A percentile compares a stretch with the other conserved stretches of the same genome.
Conservation (phyloP, 2,113 vertebrate genomes). For the Burhinus oedicnemus region DNA sequence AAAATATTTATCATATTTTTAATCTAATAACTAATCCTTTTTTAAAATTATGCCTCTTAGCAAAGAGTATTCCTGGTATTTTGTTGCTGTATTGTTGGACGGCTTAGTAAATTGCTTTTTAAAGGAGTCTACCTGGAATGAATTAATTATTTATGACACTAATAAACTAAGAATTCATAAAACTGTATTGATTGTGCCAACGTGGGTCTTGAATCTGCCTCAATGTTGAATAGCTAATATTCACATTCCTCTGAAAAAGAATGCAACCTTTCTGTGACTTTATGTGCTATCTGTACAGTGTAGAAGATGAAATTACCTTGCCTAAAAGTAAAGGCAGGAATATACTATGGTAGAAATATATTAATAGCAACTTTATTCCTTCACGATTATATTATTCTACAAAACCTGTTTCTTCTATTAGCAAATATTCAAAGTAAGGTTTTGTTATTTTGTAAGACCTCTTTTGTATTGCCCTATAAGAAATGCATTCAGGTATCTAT, state of each 20-base stretch:
- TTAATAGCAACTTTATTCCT: neutral
- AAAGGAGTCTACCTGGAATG: neutral
- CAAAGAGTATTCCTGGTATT: neutral
- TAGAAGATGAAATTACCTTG: neutral
- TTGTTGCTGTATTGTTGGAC: neutral
- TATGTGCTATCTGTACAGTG: neutral
- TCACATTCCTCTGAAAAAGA: neutral
- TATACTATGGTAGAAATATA: neutral
- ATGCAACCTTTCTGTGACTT: neutral
- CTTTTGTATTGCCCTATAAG: neutral
- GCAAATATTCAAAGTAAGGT: neutral
- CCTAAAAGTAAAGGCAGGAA: neutral
- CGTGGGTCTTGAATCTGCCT: neutral
- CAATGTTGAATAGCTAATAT: neutral
- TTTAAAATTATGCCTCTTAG: neutral
- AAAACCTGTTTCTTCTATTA: neutral
- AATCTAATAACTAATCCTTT: neutral
- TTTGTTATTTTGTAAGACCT: neutral
- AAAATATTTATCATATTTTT: neutral
- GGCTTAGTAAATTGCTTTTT: slow-evolving; percentile 25
- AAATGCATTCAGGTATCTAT: neutral
- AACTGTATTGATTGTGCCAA: neutral
- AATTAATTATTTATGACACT: slow-evolving; percentile 37
- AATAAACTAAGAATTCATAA: slow-evolving; percentile 50
- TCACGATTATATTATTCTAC: neutral